Conservation (phyloP, 1,140 invertebrate genomes). For the Ips typographus region DNA sequence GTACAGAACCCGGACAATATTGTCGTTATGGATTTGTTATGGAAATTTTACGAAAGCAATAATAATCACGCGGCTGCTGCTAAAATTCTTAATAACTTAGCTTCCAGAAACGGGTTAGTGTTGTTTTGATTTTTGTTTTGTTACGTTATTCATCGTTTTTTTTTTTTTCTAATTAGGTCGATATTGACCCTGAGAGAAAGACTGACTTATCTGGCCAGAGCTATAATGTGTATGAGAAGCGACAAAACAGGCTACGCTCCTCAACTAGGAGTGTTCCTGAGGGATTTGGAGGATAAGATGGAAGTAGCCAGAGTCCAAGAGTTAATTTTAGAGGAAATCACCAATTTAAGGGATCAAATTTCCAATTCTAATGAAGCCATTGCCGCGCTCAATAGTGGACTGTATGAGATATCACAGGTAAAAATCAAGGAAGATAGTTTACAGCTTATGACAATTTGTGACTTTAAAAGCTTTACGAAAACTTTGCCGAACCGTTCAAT, state of each 20-base stretch:
- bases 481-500: constrained; percentile 78
- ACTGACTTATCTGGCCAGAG: constrained; percentile 87
- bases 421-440: neutral
- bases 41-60: constrained; percentile 94
- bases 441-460: neutral
- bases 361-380: constrained; percentile 54
- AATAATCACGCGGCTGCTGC: constrained; percentile 92
- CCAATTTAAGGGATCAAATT: constrained; percentile 54
- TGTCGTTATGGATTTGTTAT: constrained; percentile 82
- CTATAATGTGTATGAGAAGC: constrained; percentile 93
- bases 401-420: constrained; percentile 68
- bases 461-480: constrained; percentile 71
- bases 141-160: neutral
- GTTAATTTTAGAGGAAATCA: constrained; percentile 66
- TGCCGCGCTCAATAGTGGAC: constrained; percentile 61
- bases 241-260: constrained; percentile 76
- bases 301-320: constrained; percentile 84
- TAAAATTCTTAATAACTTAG: constrained; percentile 83
- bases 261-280: constrained; percentile 80
- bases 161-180: constrained; percentile 52
- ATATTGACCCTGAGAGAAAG: constrained; percentile 69
- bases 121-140: neutral
- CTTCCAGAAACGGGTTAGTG: constrained; percentile 74
- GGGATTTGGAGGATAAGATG: constrained; percentile 92
- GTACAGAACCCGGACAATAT: constrained; percentile 58